Conservation (phyloP, 2,797 vertebrate genomes). For the Telmatherina bonti region DNA sequence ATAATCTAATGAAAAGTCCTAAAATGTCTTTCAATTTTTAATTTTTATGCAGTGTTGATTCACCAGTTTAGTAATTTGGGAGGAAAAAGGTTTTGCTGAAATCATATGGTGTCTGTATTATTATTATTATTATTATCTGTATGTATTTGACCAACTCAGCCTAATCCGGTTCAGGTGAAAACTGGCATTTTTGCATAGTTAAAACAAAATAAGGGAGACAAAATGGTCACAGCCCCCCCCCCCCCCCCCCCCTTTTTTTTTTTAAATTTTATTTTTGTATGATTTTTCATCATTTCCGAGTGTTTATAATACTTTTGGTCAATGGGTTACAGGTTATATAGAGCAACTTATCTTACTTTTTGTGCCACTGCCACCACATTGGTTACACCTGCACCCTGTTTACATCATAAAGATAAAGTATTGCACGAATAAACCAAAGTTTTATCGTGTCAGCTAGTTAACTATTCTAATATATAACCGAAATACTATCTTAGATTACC, state of each 20-base stretch:
- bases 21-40: too few species aligned
- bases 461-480: not conserved
- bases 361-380: constrained; percentile 10
- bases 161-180: too few species aligned
- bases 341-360: constrained; percentile 1
- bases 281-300: not conserved
- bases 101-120: too few species aligned
- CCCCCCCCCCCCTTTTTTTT: not conserved
- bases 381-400: constrained; percentile 28
- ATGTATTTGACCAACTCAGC: too few species aligned
- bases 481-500: not conserved
- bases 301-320: not conserved
- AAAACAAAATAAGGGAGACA: too few species aligned
- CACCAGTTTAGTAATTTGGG: too few species aligned
- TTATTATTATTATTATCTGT: too few species aligned
- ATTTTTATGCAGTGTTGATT: too few species aligned
- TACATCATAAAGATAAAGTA: constrained; percentile 3
- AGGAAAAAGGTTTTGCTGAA: too few species aligned
- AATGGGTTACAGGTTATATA: not conserved
- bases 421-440: not conserved
- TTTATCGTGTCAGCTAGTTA: not conserved
- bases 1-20: too few species aligned
- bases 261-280: not conserved
- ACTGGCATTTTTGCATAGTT: too few species aligned
- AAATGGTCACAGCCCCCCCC: too few species aligned